phyloP scores from a whole-genome alignment of 2,888 invertebrate species.

The Meiosimyza decipiens region DNA sequence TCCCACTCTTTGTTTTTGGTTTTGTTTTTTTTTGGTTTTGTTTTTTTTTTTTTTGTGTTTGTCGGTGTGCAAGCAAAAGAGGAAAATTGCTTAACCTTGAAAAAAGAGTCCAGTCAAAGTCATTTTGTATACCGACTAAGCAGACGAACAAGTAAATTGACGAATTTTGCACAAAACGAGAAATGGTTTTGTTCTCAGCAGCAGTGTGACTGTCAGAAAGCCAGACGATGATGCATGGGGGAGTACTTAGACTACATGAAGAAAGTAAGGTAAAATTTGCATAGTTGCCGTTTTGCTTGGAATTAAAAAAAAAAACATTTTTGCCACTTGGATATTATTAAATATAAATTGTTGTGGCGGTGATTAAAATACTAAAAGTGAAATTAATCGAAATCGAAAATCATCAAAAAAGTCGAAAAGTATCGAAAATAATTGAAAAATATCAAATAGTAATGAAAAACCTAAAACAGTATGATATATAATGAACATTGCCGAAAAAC shows the following conservation, averaged over 20 bases:
- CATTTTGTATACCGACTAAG: not conserved
- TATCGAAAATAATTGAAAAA: no score
- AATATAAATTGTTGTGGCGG: no score
- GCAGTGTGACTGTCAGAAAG: not conserved
- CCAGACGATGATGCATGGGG: not conserved
- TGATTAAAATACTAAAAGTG: no score
- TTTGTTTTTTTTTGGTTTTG: no score
- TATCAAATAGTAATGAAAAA: no score
- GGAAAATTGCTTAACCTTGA: slow-evolving; percentile 59
- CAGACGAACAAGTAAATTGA: not conserved
- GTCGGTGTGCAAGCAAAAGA: not conserved
- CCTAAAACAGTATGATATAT: no score
- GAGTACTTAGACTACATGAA: not conserved
- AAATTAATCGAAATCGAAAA: no score
- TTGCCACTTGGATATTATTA: no score
- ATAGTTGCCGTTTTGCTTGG: no score
- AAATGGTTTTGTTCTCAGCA: slow-evolving; percentile 2
- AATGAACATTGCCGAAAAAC: no score
- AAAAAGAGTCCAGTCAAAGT: slow-evolving; percentile 62
- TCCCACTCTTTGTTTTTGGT: not conserved
- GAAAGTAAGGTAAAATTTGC: not conserved
- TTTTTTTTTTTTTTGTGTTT: not conserved
- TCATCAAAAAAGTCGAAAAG: no score
- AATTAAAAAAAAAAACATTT: no score
- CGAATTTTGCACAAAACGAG: slow-evolving; percentile 2